Evolutionary conservation across 2,797 vertebrate species (phyloP).

Genomic region (Toxotes lorentzi): DNA sequence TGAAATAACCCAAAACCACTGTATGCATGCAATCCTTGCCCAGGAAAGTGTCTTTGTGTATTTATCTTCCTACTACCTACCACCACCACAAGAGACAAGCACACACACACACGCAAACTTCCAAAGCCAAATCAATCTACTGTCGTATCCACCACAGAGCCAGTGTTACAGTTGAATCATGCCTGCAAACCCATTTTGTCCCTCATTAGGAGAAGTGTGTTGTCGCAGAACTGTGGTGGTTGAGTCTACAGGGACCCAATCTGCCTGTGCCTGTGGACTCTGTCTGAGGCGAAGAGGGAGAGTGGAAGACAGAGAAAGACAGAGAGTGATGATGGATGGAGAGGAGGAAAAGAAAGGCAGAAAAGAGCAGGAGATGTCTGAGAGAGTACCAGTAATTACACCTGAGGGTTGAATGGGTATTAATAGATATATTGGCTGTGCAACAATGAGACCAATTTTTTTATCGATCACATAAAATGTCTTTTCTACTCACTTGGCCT

Average conservation of each 20-base stretch:
- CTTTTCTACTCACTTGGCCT: neutral
- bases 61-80: neutral
- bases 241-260: conserved; percentile 45
- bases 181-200: conserved; percentile 44
- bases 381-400: conserved; percentile 15
- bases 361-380: neutral
- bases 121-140: conserved; percentile 5
- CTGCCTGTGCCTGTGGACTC: conserved; percentile 19
- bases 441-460: neutral
- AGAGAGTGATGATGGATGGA: conserved; percentile 5
- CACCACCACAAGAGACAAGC: neutral
- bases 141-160: conserved; percentile 23
- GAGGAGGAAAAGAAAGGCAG: neutral
- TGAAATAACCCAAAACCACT: conserved; percentile 13
- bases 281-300: neutral
- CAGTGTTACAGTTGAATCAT: conserved; percentile 20
- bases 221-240: conserved; percentile 24
- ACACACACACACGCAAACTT: neutral
- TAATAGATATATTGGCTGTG: conserved; percentile 3
- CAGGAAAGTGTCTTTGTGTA: conserved; percentile 44
- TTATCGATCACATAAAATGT: conserved; percentile 1
- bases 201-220: conserved; percentile 57
- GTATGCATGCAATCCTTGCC: conserved; percentile 4
- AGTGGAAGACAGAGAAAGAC: neutral
- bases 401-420: conserved; percentile 15